Evolutionary conservation across 1,140 invertebrate genomes (phyloP).

Genomic region (Neelides sp.): DNA sequence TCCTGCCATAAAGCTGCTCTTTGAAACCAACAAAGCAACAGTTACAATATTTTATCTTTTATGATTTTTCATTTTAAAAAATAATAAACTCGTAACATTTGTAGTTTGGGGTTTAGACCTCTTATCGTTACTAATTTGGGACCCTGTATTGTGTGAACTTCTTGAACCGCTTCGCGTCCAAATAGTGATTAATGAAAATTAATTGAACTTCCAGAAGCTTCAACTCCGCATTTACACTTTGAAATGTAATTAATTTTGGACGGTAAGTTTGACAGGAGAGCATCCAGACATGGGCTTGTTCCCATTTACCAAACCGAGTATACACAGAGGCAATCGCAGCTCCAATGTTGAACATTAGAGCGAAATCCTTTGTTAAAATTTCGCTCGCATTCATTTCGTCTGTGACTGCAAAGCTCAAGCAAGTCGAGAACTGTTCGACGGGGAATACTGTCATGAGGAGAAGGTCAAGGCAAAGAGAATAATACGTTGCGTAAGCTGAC

Average conservation of each 20-base stretch:
- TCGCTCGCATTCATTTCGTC: conserved; percentile 17
- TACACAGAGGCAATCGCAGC: conserved; percentile 15
- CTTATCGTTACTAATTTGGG: no score
- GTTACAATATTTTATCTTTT: no score
- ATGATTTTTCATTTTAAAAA: no score
- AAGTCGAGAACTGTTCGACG: conserved; percentile 20
- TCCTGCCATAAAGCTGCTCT: no score
- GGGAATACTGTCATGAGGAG: conserved; percentile 16
- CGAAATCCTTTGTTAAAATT: conserved; percentile 7
- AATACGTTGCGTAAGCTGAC: conserved; percentile 15
- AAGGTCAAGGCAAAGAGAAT: conserved; percentile 16
- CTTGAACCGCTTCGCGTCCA: conserved; percentile 21
- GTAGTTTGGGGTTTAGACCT: no score
- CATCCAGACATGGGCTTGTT: conserved; percentile 8
- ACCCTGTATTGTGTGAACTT: conserved; percentile 15
- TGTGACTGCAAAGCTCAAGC: conserved; percentile 17
- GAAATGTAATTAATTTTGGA: conserved; percentile 7
- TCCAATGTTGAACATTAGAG: conserved; percentile 21
- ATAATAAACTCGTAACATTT: no score
- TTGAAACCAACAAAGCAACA: no score
- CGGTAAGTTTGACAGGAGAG: neutral
- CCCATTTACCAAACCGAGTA: conserved; percentile 12
- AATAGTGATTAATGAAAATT: conserved; percentile 23
- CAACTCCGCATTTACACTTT: conserved; percentile 14
- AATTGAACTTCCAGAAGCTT: conserved; percentile 22